Conservation (phyloP, 2,888 invertebrate species). For the Cantharis nigra region DNA sequence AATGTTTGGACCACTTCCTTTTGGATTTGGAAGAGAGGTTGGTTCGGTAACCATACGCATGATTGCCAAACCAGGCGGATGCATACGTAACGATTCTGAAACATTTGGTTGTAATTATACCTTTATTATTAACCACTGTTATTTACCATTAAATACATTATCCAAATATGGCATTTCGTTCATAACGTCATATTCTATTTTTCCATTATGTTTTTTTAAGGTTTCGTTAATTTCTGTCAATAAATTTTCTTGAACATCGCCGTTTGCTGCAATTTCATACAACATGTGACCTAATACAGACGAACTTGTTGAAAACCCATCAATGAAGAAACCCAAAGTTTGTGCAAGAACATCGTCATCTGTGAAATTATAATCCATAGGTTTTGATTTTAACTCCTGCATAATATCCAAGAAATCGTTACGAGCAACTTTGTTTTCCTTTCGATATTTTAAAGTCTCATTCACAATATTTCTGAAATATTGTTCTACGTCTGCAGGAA, state of each 20-base stretch:
- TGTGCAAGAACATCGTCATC: conserved; percentile 49
- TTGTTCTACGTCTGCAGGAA: conserved; percentile 36
- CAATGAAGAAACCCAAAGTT: conserved; percentile 53
- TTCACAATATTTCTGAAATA: conserved; percentile 49
- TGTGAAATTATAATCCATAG: conserved; percentile 30
- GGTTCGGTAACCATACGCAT: conserved; percentile 36
- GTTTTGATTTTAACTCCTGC: conserved; percentile 42
- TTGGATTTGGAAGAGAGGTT: conserved; percentile 31
- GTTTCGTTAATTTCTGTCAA: conserved; percentile 49
- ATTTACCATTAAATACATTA: conserved; percentile 55
- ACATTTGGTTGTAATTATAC: conserved; percentile 13
- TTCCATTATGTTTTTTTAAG: conserved; percentile 43
- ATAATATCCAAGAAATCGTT: conserved; percentile 56
- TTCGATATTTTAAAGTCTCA: conserved; percentile 50
- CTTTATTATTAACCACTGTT: too few relatives aligned
- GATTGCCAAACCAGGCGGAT: conserved; percentile 39
- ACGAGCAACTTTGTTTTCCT: conserved; percentile 49
- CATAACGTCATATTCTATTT: conserved; percentile 53
- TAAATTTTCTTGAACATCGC: conserved; percentile 52
- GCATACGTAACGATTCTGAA: conserved; percentile 43
- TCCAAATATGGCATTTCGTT: conserved; percentile 57
- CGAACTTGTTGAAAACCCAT: conserved; percentile 58
- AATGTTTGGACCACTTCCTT: conserved; percentile 30
- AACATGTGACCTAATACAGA: conserved; percentile 50
- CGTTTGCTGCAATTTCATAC: conserved; percentile 53